A percentile compares a stretch with the other conserved stretches of the same genome.
These are phyloP conservation scores for Urocolius indicus DNA, from an alignment of 2,113 vertebrate species.

Conservation along the genomic window DNA sequence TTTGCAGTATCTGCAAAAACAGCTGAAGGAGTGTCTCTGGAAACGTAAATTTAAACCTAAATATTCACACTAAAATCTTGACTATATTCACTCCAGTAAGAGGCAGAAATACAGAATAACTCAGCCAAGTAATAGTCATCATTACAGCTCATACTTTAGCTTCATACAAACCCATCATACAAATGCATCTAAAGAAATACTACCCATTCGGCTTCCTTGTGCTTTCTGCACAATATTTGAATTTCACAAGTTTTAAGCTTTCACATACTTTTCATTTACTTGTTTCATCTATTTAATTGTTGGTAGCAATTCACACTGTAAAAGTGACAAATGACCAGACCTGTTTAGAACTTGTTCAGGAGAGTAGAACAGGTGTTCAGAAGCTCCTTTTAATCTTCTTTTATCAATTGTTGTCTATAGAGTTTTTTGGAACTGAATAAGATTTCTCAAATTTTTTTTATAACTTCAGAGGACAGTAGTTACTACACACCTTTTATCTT, in stretches of 20 bases:
- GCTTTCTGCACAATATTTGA: not conserved
- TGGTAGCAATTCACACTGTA: not conserved
- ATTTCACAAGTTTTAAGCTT: not conserved
- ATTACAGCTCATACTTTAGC: not conserved
- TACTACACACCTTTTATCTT: not conserved
- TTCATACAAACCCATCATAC: not conserved
- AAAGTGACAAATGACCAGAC: not conserved
- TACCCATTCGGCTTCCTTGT: not conserved
- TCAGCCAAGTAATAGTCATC: not conserved
- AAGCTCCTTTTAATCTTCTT: not conserved
- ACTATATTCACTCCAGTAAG: not conserved
- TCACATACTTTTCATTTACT: not conserved
- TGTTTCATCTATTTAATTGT: not conserved
- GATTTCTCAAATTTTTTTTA: not conserved
- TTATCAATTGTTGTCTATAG: not conserved
- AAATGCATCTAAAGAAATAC: not conserved
- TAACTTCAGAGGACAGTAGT: not conserved
- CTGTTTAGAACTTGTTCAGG: not conserved
- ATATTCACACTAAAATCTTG: not conserved
- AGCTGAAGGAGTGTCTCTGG: not conserved
- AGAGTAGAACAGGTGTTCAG: not conserved
- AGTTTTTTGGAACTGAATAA: not conserved
- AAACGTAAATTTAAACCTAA: not conserved
- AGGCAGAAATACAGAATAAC: not conserved
- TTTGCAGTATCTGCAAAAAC: not conserved